Evolutionary conservation across 1,140 invertebrate species (phyloP).

Genomic region (Thaumetopoea pityocampa): DNA sequence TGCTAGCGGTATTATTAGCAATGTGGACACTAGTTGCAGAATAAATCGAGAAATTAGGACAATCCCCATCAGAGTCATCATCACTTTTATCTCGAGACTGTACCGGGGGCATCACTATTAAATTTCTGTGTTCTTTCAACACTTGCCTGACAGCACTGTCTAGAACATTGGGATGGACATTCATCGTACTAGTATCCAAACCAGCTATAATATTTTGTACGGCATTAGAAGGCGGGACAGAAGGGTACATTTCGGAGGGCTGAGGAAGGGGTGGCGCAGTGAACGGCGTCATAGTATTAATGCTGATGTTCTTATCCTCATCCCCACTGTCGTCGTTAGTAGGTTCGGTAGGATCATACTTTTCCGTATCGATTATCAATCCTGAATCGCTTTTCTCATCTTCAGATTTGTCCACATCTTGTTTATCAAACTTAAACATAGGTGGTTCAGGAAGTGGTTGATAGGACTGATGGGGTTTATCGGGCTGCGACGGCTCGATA

Average conservation of each 20-base stretch:
- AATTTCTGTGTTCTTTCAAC: conserved; percentile 50
- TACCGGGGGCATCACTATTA: conserved; percentile 32
- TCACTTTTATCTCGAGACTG: conserved; percentile 43
- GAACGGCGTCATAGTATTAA: conserved; percentile 3
- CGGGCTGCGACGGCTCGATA: too few species aligned
- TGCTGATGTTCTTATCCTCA: conserved; percentile 31
- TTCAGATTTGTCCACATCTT: conserved; percentile 60
- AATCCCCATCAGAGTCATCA: conserved; percentile 81
- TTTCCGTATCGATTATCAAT: conserved; percentile 79
- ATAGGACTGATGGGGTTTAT: conserved; percentile 21
- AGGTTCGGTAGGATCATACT: conserved; percentile 81
- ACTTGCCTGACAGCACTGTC: conserved; percentile 61
- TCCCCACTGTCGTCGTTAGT: conserved; percentile 73
- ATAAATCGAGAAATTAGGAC: conserved; percentile 90
- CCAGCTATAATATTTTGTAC: conserved; percentile 34
- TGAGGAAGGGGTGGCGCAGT: not conserved
- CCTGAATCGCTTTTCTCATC: conserved; percentile 81
- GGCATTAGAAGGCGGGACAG: conserved; percentile 11
- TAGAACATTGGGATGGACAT: conserved; percentile 45
- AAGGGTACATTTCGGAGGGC: not conserved
- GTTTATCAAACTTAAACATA: conserved; percentile 65
- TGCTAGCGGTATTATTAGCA: conserved; percentile 77
- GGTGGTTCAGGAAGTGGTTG: conserved; percentile 77
- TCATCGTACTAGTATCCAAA: conserved; percentile 32
- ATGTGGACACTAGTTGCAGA: conserved; percentile 86